Conservation (phyloP, 2,797 vertebrate species). For the Neopelma chrysocephalum region DNA sequence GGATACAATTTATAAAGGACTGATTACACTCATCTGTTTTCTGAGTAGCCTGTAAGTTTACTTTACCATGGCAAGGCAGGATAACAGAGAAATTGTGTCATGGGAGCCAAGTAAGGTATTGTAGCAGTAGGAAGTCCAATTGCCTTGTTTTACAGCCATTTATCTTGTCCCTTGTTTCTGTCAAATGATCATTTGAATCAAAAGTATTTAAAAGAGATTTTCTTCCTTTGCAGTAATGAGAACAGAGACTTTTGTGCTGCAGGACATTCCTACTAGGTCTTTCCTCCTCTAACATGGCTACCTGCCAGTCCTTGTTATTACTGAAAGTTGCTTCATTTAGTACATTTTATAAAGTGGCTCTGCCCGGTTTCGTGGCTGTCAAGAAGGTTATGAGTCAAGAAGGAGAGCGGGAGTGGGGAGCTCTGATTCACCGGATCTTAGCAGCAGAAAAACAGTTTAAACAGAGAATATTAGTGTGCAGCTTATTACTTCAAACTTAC, state of each 20-base stretch:
- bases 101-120: slow-evolving; percentile 63
- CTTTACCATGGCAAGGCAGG: slow-evolving; percentile 63
- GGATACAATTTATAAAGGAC: slow-evolving; percentile 60
- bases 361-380: slow-evolving; percentile 18
- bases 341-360: slow-evolving; percentile 31
- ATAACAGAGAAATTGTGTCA: slow-evolving; percentile 66
- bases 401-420: not conserved
- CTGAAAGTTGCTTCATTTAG: slow-evolving; percentile 55
- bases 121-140: slow-evolving; percentile 64
- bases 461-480: not conserved
- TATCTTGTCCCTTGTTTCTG: slow-evolving; percentile 61
- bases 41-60: slow-evolving; percentile 55
- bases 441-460: not conserved
- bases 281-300: slow-evolving; percentile 53
- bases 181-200: slow-evolving; percentile 66
- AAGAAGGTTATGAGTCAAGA: slow-evolving; percentile 4
- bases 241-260: slow-evolving; percentile 62
- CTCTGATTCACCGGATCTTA: slow-evolving; percentile 9
- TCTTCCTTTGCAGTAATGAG: slow-evolving; percentile 60
- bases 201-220: slow-evolving; percentile 64
- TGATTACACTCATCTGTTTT: slow-evolving; percentile 69
- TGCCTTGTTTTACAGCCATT: slow-evolving; percentile 68
- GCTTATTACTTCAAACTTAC: not conserved
- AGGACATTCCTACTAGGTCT: slow-evolving; percentile 31
- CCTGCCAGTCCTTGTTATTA: slow-evolving; percentile 55